A percentile compares a stretch with the other conserved stretches of the same genome.
Conservation (phyloP, 2,113 vertebrate species). For the Albula goreensis region DNA sequence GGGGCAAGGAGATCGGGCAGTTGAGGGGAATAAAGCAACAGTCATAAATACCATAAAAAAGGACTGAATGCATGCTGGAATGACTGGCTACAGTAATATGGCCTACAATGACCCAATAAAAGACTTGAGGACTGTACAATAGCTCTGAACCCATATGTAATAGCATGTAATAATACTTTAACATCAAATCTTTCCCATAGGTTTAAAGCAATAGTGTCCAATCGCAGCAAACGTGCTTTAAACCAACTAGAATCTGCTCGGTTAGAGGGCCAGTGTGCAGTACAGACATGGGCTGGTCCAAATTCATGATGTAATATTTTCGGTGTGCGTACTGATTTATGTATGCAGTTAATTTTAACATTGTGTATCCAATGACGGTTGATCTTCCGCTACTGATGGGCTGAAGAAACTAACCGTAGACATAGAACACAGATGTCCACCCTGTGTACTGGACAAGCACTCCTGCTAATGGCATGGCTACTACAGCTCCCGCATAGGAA, state of each 20-base stretch:
- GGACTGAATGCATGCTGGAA: not conserved
- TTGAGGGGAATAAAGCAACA: not conserved
- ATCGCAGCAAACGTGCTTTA: not conserved
- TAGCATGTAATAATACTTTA: not conserved
- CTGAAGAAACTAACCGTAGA: slow-evolving; percentile 74
- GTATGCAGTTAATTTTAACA: not conserved
- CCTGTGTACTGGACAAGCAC: slow-evolving; percentile 87
- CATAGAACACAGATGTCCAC: slow-evolving; percentile 91
- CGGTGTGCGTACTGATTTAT: not conserved
- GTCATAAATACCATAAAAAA: not conserved
- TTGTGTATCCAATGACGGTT: not conserved
- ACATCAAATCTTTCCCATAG: not conserved
- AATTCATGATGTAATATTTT: not conserved
- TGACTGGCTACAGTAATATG: not conserved
- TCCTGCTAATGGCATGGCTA: slow-evolving; percentile 92
- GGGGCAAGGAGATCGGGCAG: not conserved
- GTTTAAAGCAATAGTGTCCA: not conserved
- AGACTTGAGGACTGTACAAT: not conserved
- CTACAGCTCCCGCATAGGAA: slow-evolving; percentile 89
- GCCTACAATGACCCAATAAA: not conserved
- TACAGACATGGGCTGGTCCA: not conserved
- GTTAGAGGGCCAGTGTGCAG: too few relatives aligned
- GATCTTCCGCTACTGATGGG: not conserved
- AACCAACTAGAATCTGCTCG: not conserved
- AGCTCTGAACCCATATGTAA: not conserved